Percentiles rank a stretch among this genome's conserved stretches.
Evolutionary conservation across 2,888 invertebrate genomes (phyloP).

Genomic region (Leptinotarsa rubiginosa): DNA sequence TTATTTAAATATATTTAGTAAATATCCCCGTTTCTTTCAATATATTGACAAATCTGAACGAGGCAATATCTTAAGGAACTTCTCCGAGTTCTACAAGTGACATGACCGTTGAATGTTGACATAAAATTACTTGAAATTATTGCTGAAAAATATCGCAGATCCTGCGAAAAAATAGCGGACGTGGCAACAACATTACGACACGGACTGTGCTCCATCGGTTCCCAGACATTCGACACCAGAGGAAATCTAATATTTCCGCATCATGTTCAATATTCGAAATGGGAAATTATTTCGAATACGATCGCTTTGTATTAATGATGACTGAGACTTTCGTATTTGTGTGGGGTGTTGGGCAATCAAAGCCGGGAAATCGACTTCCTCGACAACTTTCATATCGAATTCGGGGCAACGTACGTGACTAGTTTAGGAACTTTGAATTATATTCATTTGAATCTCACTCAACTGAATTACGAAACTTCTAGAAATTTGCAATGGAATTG

Average conservation of each 20-base stretch:
- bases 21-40: too few species aligned
- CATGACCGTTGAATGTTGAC: background rate
- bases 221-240: slow-evolving; percentile 43
- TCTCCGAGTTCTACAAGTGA: background rate
- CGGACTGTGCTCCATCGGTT: slow-evolving; percentile 31
- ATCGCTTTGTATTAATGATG: slow-evolving; percentile 24
- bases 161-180: background rate
- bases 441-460: background rate
- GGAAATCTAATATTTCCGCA: slow-evolving; percentile 46
- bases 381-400: background rate
- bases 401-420: background rate
- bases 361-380: slow-evolving; percentile 3
- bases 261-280: slow-evolving; percentile 41
- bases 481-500: too few species aligned
- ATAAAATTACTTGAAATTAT: background rate
- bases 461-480: too few species aligned
- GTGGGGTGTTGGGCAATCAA: slow-evolving; percentile 6
- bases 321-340: background rate
- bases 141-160: background rate
- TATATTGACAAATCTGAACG: too few species aligned
- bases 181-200: slow-evolving; percentile 14
- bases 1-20: too few species aligned
- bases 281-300: slow-evolving; percentile 35
- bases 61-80: background rate
- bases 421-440: background rate